phyloP scores from a whole-genome alignment of 2,797 vertebrate species.

The Novumbra hubbsi region DNA sequence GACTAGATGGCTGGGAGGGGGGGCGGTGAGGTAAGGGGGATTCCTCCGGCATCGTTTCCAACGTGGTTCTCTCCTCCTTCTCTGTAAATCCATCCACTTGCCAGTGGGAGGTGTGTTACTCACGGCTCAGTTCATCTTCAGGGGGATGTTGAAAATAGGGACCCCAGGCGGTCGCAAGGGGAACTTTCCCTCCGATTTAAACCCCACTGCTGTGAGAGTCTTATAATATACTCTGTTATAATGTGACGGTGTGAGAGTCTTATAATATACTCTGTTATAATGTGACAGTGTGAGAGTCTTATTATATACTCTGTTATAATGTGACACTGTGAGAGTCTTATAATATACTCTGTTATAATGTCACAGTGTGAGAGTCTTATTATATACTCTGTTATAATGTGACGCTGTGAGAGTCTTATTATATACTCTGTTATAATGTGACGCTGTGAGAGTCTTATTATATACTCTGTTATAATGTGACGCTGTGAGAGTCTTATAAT shows the following conservation, averaged over 20 bases:
- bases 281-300: neutral
- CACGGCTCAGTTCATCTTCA: neutral
- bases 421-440: no score
- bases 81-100: neutral
- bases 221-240: neutral
- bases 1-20: neutral
- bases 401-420: no score
- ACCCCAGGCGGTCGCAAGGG: neutral
- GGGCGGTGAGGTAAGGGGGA: neutral
- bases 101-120: constrained; percentile 1
- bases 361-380: no score
- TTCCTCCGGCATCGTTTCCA: neutral
- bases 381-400: no score
- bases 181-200: neutral
- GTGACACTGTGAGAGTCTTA: neutral
- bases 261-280: neutral
- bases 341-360: neutral
- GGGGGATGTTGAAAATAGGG: neutral
- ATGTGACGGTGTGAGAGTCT: neutral
- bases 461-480: no score
- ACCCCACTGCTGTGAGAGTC: neutral
- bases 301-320: neutral
- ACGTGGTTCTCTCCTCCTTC: no score
- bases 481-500: no score
- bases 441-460: no score